Conservation (phyloP, 2,888 invertebrate genomes). For the Ophion obscuratus region DNA sequence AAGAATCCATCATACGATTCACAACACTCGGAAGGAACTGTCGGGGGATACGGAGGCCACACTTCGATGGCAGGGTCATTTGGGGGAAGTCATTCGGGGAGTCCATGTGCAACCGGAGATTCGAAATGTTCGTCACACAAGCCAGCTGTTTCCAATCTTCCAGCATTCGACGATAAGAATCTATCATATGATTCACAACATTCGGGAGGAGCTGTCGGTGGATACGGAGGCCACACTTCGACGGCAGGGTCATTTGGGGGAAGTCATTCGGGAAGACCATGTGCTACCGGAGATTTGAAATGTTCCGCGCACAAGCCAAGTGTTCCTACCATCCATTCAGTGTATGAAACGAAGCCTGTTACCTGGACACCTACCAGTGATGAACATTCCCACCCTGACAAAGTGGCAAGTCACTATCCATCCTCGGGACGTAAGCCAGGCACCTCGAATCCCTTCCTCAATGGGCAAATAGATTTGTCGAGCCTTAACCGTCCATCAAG, state of each 20-base stretch:
- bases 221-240: neutral
- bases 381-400: neutral
- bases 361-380: neutral
- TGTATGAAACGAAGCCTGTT: neutral
- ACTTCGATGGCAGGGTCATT: neutral
- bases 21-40: no score
- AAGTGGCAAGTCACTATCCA: neutral
- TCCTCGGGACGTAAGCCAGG: conserved; percentile 17
- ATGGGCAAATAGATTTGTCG: conserved; percentile 48
- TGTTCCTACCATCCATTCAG: neutral
- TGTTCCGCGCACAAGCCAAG: conserved; percentile 9
- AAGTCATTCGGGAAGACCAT: conserved; percentile 4
- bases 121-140: conserved; percentile 3
- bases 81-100: conserved; percentile 2
- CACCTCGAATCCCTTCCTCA: conserved; percentile 56
- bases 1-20: conserved; percentile 26
- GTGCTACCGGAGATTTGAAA: conserved; percentile 17
- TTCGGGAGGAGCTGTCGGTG: neutral
- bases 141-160: conserved; percentile 31
- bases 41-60: conserved; percentile 1
- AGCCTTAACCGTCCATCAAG: conserved; percentile 1
- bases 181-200: conserved; percentile 27
- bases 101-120: neutral
- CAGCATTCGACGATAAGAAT: conserved; percentile 6
- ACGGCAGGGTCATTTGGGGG: neutral